Conservation (phyloP, 2,888 invertebrate species). For the Napeogenes sylphis region DNA sequence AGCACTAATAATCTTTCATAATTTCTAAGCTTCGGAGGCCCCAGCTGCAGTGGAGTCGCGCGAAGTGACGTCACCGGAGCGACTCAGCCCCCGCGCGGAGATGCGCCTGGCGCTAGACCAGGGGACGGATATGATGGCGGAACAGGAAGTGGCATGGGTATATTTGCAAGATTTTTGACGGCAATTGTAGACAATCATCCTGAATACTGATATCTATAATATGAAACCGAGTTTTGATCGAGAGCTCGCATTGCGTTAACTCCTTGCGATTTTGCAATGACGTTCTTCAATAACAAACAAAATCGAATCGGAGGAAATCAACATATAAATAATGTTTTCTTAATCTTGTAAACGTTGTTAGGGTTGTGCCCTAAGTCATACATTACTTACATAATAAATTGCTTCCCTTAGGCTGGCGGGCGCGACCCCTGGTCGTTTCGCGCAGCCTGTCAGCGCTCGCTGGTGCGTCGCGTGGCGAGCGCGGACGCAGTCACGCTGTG, state of each 20-base stretch:
- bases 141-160: conserved; percentile 71
- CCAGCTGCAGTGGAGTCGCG: conserved; percentile 57
- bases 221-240: background rate
- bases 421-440: conserved; percentile 78
- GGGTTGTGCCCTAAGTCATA: no score
- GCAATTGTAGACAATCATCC: no score
- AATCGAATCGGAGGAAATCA: no score
- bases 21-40: conserved; percentile 56
- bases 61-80: conserved; percentile 59
- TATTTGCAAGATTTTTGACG: background rate
- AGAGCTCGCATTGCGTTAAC: no score
- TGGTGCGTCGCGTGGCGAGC: conserved; percentile 71
- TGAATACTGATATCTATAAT: no score
- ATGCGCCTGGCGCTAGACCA: conserved; percentile 80
- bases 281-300: no score
- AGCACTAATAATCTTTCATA: background rate
- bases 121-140: conserved; percentile 74
- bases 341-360: no score
- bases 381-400: no score
- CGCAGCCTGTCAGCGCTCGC: conserved; percentile 71
- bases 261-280: no score
- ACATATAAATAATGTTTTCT: no score
- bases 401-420: conserved; percentile 61
- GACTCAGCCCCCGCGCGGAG: conserved; percentile 81
- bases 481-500: conserved; percentile 72